Conservation (phyloP, 2,888 invertebrate genomes). For the Subacronicta megacephala region DNA sequence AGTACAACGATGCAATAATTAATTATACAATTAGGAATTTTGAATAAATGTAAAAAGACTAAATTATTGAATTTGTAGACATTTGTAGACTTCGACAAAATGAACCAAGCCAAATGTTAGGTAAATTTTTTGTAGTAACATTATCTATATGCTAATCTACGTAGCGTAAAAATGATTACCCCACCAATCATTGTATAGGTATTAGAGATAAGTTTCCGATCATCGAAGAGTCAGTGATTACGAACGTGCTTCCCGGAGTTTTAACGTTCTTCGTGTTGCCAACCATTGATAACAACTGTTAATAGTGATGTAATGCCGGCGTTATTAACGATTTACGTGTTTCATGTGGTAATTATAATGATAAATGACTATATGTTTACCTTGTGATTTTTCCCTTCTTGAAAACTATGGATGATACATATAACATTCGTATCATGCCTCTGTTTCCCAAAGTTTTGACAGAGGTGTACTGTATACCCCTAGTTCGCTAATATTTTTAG, state of each 20-base stretch:
- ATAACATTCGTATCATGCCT: too few species aligned
- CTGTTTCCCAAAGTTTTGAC: too few species aligned
- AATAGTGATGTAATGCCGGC: conserved; percentile 32
- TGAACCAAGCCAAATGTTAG: too few species aligned
- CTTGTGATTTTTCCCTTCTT: conserved; percentile 11
- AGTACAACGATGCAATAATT: too few species aligned
- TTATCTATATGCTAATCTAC: conserved; percentile 35
- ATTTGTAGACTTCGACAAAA: too few species aligned
- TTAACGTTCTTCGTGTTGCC: conserved; percentile 42
- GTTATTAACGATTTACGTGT: conserved; percentile 30
- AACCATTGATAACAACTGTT: conserved; percentile 41
- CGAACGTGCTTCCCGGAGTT: conserved; percentile 46
- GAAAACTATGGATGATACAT: not conserved
- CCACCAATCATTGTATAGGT: conserved; percentile 23
- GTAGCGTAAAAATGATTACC: conserved; percentile 18
- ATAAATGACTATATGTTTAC: not conserved
- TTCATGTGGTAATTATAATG: conserved; percentile 27
- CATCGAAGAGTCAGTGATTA: conserved; percentile 37
- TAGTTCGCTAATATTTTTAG: too few species aligned
- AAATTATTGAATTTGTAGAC: not conserved
- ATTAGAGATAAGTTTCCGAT: conserved; percentile 42
- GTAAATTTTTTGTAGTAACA: conserved; percentile 10
- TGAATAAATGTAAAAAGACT: too few species aligned
- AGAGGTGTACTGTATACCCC: too few species aligned
- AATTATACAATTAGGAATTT: too few species aligned